phyloP scores from a whole-genome alignment of 2,888 invertebrate species.

The Neocrepidodera transversa region DNA sequence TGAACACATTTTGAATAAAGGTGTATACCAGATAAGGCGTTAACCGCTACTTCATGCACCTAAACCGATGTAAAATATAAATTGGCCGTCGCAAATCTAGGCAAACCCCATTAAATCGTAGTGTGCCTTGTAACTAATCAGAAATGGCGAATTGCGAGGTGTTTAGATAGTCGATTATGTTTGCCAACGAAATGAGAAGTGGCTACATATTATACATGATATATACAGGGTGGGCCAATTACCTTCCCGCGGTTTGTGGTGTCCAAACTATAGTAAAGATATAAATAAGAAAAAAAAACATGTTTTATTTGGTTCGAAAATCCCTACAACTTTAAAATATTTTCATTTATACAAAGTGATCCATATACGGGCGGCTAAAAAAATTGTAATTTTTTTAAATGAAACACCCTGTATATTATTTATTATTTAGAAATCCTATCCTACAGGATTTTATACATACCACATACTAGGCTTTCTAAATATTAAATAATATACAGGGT shows the following conservation, averaged over 20 bases:
- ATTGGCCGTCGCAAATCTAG: conserved; percentile 19
- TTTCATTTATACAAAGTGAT: too few species aligned
- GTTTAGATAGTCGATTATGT: conserved; percentile 34
- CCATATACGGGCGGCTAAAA: too few species aligned
- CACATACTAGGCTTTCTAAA: too few species aligned
- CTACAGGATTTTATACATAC: too few species aligned
- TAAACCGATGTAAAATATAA: conserved; percentile 17
- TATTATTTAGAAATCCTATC: too few species aligned
- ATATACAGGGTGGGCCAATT: too few species aligned
- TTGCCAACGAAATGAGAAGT: conserved; percentile 23
- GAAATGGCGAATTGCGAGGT: conserved; percentile 28
- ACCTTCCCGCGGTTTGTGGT: not conserved
- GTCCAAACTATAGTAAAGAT: conserved; percentile 1
- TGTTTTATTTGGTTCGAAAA: not conserved
- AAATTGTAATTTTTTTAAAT: not conserved
- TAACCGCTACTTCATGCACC: too few species aligned
- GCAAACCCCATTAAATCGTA: conserved; percentile 26
- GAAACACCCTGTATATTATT: too few species aligned
- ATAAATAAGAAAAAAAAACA: not conserved
- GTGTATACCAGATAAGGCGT: too few species aligned
- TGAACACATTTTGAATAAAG: too few species aligned
- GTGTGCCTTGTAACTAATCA: conserved; percentile 27
- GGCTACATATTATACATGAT: too few species aligned
- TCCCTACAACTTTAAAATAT: not conserved
- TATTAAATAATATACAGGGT: too few species aligned